These are phyloP conservation scores for Haliclystus octoradiatus DNA, from an alignment of 30 jellyfish, hydroid and myxozoan species.

Conservation along the genomic window DNA sequence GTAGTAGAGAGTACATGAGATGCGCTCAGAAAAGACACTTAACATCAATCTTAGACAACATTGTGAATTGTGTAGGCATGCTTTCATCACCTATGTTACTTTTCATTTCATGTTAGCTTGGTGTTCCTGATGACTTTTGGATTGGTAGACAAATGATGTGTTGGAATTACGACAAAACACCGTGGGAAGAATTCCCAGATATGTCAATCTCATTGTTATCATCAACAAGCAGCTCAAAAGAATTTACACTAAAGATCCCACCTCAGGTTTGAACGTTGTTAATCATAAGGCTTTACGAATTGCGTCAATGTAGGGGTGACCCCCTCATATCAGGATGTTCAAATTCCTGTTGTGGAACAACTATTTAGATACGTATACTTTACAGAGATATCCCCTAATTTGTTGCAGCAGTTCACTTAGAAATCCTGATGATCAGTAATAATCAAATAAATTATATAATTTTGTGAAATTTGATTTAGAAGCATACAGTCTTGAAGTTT, in stretches of 20 bases:
- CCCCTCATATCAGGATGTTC: background rate
- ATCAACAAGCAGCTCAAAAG: conserved; percentile 79
- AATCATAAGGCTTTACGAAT: background rate
- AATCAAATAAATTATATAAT: too few relatives aligned
- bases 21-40: background rate
- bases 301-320: background rate
- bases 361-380: too few relatives aligned
- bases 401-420: too few relatives aligned
- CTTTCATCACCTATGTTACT: too few relatives aligned
- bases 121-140: conserved; percentile 99
- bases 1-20: background rate
- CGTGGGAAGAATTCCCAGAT: conserved; percentile 98
- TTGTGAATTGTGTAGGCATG: too few relatives aligned
- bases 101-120: conserved; percentile 47
- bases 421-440: too few relatives aligned
- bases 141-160: conserved; percentile 99
- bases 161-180: conserved; percentile 95
- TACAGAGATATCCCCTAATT: too few relatives aligned
- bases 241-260: conserved; percentile 79
- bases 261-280: conserved; percentile 69
- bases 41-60: too few relatives aligned
- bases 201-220: conserved; percentile 91
- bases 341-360: too few relatives aligned
- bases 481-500: too few relatives aligned
- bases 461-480: too few relatives aligned